Evolutionary conservation across 2,113 vertebrate genomes (phyloP), one percentile per base, ranked within the genome.

Genomic region (Tamias sibiricus): DNA sequence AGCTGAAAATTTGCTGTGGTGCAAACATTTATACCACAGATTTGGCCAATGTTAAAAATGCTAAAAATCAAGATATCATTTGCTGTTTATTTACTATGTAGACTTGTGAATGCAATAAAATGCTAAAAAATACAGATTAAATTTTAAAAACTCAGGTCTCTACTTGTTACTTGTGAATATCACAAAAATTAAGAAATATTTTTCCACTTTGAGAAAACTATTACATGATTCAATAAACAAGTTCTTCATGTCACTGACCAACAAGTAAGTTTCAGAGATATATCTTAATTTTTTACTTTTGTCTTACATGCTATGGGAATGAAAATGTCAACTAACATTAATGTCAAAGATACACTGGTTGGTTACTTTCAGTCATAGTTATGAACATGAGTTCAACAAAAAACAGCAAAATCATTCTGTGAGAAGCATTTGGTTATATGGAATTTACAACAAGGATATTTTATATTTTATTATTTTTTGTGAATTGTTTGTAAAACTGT

Each of bases 211-310:
- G 14, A 24, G 30, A 66, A 90, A 94, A 47, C 3, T 47, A 49
- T 88, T 59, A 68, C 54, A 28, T 76, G 52, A 66, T 76, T 92
- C 12, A 87, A 71, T 37, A 66, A 97, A 79, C 13, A 92, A 77
- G 5, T 42, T 3, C 1, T 32, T 66, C 26, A 52, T 52, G 6
- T 80, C 30, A 59, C 2, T 74, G 79, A 28, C 20, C 37, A 52
- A 49, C 11, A 90, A 68, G 13, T 57, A 42, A 79, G 22, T 2
- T 74, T 92, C 19, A 79, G 16, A 42, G 4, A n/a, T 42, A 32
- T 37, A 57, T 42, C 68, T 69, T 69, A 19, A 87, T 77, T 89
- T n/a, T 80, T 80, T 26, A 57, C 44, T 59, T 96, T 89, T 59
- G 37, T 14, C 35, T 92, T 72, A 30, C 26, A 40, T 80, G 44